phyloP scores from a whole-genome alignment of 2,113 vertebrate genomes.

The Hemibagrus wyckioides region DNA sequence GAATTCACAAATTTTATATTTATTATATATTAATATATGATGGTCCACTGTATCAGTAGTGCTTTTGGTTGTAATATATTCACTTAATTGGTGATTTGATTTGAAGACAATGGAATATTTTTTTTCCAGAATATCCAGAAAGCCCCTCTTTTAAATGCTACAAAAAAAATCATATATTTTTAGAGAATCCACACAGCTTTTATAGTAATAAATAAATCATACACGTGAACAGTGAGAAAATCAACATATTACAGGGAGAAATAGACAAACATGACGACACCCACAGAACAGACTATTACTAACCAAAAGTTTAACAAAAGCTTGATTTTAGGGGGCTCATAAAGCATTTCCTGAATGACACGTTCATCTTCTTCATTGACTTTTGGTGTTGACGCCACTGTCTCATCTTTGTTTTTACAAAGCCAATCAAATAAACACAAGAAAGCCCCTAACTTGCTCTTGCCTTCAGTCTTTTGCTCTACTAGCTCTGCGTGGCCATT shows the following conservation, averaged over 20 bases:
- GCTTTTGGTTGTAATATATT: constrained; percentile 31
- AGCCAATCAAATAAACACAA: constrained; percentile 83
- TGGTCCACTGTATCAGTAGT: constrained; percentile 29
- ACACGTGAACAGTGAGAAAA: constrained; percentile 20
- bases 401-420: constrained; percentile 82
- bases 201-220: constrained; percentile 55
- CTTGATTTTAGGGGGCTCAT: constrained; percentile 87
- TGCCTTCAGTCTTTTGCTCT: constrained; percentile 69
- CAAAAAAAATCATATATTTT: constrained; percentile 63
- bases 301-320: constrained; percentile 85
- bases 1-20: constrained; percentile 56
- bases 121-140: constrained; percentile 40
- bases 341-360: constrained; percentile 84
- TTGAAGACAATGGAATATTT: neutral
- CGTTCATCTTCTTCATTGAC: constrained; percentile 76
- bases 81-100: neutral
- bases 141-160: constrained; percentile 61
- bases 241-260: constrained; percentile 83
- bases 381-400: constrained; percentile 68
- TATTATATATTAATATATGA: constrained; percentile 25
- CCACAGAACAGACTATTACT: constrained; percentile 84
- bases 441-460: constrained; percentile 63
- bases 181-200: constrained; percentile 61
- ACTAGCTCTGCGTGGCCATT: constrained; percentile 77
- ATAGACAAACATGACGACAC: constrained; percentile 95